Percentiles rank a stretch among this genome's conserved stretches.
Conservation (phyloP, 1,140 invertebrate genomes). For the Neelides sp. region DNA sequence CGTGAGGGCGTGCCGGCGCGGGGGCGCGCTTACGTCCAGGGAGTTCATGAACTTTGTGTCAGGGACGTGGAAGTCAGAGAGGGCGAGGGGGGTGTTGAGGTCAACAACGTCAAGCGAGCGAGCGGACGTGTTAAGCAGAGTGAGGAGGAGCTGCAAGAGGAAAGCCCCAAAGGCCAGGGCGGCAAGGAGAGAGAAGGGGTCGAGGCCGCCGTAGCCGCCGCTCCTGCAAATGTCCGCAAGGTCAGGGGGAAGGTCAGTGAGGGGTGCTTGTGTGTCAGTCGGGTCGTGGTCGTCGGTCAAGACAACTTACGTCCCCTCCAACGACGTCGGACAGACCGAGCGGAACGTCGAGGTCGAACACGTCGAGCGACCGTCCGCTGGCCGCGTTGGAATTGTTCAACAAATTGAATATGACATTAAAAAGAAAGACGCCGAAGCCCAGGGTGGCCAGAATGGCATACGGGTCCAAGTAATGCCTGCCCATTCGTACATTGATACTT, state of each 20-base stretch:
- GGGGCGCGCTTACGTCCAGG: constrained; percentile 23
- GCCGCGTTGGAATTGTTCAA: constrained; percentile 25
- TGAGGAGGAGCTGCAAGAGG: constrained; percentile 29
- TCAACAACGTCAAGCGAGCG: constrained; percentile 29
- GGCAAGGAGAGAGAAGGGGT: constrained; percentile 30
- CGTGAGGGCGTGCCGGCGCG: background rate
- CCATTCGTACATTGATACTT: too few species aligned
- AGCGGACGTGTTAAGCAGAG: constrained; percentile 25
- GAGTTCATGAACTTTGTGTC: constrained; percentile 22
- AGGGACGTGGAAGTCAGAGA: constrained; percentile 30
- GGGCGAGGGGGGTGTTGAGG: constrained; percentile 22
- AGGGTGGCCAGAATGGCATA: constrained; percentile 33
- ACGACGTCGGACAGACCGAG: constrained; percentile 28
- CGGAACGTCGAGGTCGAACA: constrained; percentile 30
- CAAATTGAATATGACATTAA: constrained; percentile 33
- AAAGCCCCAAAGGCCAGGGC: constrained; percentile 31
- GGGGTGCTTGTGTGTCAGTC: background rate
- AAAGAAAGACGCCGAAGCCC: constrained; percentile 32
- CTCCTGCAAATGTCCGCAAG: background rate
- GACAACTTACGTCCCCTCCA: constrained; percentile 14
- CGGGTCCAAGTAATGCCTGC: constrained; percentile 31
- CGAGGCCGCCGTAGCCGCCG: constrained; percentile 25
- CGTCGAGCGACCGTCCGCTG: constrained; percentile 29
- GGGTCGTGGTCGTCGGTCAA: background rate
- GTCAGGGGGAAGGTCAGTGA: background rate